Evolutionary conservation across 2,797 vertebrate genomes (phyloP).

Genomic region (Acrossocheilus fasciatus): DNA sequence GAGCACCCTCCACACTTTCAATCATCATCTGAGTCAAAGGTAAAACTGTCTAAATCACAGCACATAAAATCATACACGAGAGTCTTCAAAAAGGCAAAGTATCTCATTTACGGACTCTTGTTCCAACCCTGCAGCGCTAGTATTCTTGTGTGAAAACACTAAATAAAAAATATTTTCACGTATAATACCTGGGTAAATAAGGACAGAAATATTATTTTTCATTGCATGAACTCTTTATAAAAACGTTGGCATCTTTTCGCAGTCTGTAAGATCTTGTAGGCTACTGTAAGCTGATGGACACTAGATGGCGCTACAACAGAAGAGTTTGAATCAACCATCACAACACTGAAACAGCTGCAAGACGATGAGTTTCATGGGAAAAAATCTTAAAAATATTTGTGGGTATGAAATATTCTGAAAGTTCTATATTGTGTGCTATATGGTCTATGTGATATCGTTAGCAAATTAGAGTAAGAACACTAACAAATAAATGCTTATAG

Average conservation of each 20-base stretch:
- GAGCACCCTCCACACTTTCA: neutral
- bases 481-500: neutral
- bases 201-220: neutral
- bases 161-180: neutral
- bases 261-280: neutral
- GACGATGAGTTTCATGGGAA: neutral
- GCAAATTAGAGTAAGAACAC: neutral
- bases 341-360: neutral
- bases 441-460: neutral
- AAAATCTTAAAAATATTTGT: no score
- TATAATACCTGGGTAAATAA: neutral
- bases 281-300: neutral
- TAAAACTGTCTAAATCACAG: constrained; percentile 3
- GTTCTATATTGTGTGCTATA: neutral
- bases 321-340: neutral
- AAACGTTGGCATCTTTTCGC: neutral
- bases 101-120: neutral
- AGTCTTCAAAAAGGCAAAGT: neutral
- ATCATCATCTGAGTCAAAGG: constrained; percentile 59
- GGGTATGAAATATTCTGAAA: neutral
- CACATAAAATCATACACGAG: constrained; percentile 34
- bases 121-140: neutral
- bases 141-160: neutral
- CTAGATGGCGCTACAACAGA: constrained; percentile 49
- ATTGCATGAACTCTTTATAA: neutral